These are phyloP conservation scores for Steinernema scapterisci DNA, from an alignment of 2,888 invertebrate genomes.

Conservation along the genomic window DNA sequence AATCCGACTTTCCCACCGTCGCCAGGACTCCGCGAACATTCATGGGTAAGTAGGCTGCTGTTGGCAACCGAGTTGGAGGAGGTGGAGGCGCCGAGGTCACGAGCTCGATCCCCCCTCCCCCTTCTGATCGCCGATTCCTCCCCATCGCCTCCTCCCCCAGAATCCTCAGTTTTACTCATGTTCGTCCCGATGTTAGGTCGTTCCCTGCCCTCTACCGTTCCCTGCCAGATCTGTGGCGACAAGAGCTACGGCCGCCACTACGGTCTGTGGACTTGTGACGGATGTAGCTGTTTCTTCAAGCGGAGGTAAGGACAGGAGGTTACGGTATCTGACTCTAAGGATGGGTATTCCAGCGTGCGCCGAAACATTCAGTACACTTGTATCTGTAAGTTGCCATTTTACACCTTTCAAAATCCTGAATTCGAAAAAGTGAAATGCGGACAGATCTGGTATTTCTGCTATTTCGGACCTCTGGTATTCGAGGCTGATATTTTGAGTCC, in stretches of 20 bases:
- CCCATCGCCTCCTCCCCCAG: too few species aligned
- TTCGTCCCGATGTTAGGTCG: constrained; percentile 37
- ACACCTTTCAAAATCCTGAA: too few species aligned
- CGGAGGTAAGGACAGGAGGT: constrained; percentile 71
- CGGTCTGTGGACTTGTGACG: constrained; percentile 74
- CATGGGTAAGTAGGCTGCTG: constrained; percentile 9
- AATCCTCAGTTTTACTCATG: background rate
- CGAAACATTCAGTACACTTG: constrained; percentile 78
- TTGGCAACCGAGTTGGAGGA: too few species aligned
- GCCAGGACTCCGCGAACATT: constrained; percentile 9
- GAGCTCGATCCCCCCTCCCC: background rate
- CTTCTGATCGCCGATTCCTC: background rate
- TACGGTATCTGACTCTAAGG: background rate
- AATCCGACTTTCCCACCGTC: constrained; percentile 22
- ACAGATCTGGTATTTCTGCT: too few species aligned
- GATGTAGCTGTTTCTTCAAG: constrained; percentile 88
- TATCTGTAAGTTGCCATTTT: constrained; percentile 76
- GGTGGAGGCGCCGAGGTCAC: background rate
- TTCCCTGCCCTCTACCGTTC: constrained; percentile 33
- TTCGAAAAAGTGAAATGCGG: too few species aligned
- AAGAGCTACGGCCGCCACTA: constrained; percentile 46
- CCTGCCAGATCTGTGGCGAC: constrained; percentile 50
- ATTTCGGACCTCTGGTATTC: too few species aligned
- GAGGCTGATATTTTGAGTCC: too few species aligned
- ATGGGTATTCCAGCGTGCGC: constrained; percentile 71